phyloP scores from a whole-genome alignment of 2,797 vertebrate genomes.

The Centropyge bicolor region DNA sequence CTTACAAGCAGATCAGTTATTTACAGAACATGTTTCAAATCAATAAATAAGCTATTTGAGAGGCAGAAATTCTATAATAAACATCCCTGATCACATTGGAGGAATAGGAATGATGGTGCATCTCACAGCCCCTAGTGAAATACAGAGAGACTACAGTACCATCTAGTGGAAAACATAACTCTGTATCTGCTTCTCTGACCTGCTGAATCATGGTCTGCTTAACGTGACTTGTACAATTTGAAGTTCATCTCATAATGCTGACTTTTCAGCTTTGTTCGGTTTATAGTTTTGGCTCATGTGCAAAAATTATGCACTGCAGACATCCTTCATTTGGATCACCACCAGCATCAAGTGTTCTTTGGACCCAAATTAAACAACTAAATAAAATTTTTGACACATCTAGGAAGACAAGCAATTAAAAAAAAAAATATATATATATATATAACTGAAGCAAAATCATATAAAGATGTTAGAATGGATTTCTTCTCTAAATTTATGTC shows the following conservation, averaged over 20 bases:
- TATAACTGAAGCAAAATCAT: background rate
- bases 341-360: background rate
- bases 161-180: conserved; percentile 70
- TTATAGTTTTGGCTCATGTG: background rate
- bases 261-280: background rate
- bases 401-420: background rate
- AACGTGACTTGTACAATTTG: background rate
- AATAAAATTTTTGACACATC: background rate
- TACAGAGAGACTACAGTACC: conserved; percentile 62
- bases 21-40: background rate
- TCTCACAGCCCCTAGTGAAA: conserved; percentile 25
- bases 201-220: conserved; percentile 48
- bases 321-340: background rate
- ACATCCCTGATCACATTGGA: background rate
- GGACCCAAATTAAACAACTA: background rate
- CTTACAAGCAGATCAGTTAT: background rate
- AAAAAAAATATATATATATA: too few relatives aligned
- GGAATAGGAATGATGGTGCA: too few relatives aligned
- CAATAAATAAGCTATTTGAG: background rate
- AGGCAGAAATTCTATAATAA: background rate
- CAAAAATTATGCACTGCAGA: background rate
- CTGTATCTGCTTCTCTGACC: conserved; percentile 20
- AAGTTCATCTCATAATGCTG: background rate
- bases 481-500: background rate
- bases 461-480: background rate